These are phyloP conservation scores for Antheraea pernyi DNA, from an alignment of 1,140 invertebrate species.

Conservation along the genomic window DNA sequence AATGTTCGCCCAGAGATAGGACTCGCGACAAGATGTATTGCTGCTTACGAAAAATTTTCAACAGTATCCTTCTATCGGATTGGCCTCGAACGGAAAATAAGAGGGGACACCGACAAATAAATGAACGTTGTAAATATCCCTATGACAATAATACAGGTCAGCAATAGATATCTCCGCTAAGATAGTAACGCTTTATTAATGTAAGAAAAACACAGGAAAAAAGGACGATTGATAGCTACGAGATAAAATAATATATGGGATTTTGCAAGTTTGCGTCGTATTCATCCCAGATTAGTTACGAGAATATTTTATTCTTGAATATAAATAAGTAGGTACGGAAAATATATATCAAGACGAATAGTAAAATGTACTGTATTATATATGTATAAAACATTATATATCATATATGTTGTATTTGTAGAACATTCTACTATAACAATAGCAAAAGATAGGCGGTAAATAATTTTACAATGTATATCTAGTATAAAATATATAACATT, in stretches of 20 bases:
- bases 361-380: too few relatives aligned
- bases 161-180: conserved; percentile 69
- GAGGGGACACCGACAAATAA: conserved; percentile 73
- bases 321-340: too few relatives aligned
- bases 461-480: too few relatives aligned
- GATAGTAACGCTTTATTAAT: conserved; percentile 72
- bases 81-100: conserved; percentile 76
- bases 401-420: too few relatives aligned
- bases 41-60: conserved; percentile 78
- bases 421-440: too few relatives aligned
- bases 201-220: conserved; percentile 73
- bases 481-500: too few relatives aligned
- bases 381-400: too few relatives aligned
- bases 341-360: too few relatives aligned
- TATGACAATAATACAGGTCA: conserved; percentile 79
- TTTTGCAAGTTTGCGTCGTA: conserved; percentile 9
- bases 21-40: conserved; percentile 72
- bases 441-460: too few relatives aligned
- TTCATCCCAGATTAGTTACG: background rate
- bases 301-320: too few relatives aligned
- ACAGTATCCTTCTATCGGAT: conserved; percentile 70
- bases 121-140: conserved; percentile 75
- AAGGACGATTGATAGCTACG: conserved; percentile 45
- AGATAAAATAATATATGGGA: conserved; percentile 46
- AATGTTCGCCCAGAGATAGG: conserved; percentile 73